A percentile compares a stretch with the other conserved stretches of the same genome.
Conservation (phyloP, 2,797 vertebrate species). For the Chiroxiphia lanceolata region DNA sequence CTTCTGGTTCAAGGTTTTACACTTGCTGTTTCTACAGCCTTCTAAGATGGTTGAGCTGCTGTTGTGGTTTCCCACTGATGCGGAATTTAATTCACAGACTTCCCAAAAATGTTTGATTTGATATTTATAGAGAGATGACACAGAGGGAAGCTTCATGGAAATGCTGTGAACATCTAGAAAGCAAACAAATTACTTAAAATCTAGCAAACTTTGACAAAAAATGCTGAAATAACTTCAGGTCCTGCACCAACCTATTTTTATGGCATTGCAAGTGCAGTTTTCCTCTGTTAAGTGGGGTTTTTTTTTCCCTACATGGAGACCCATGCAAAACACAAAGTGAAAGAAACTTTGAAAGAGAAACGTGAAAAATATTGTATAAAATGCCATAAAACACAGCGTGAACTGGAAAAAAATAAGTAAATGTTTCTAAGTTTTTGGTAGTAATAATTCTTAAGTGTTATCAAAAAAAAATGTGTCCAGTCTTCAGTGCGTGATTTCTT, state of each 20-base stretch:
- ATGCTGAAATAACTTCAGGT: not conserved
- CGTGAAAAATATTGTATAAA: not conserved
- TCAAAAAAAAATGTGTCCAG: not conserved
- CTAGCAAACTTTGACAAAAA: not conserved
- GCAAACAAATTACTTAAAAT: not conserved
- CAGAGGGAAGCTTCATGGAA: not conserved
- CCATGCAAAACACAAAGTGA: not conserved
- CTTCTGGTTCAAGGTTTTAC: not conserved
- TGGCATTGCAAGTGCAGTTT: not conserved
- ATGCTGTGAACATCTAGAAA: not conserved
- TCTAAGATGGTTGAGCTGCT: not conserved
- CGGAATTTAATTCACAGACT: not conserved
- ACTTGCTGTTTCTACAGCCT: not conserved
- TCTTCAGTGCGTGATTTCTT: not conserved
- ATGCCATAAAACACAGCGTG: not conserved
- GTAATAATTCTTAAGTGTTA: not conserved
- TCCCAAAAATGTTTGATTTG: not conserved
- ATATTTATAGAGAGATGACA: not conserved
- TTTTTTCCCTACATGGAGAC: accelerated
- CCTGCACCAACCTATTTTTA: not conserved
- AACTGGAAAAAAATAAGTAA: not conserved
- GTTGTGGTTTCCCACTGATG: not conserved
- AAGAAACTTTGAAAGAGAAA: not conserved
- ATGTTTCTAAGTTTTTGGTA: not conserved
- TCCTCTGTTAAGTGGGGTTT: not conserved